These are phyloP conservation scores for Reinhardtius hippoglossoides DNA, from an alignment of 2,113 vertebrate species.

Conservation along the genomic window DNA sequence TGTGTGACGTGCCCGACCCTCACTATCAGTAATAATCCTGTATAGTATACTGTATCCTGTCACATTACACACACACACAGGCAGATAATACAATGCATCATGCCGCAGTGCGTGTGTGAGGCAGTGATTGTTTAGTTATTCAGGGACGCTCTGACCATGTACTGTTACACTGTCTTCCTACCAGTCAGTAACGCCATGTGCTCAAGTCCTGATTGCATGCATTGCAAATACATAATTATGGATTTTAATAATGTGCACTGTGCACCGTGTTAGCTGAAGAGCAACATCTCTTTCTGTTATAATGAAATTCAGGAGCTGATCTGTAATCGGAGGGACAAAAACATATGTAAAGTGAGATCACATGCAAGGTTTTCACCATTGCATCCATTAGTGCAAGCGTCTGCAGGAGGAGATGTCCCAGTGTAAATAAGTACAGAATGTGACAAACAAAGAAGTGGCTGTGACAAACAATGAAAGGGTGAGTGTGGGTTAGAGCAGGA, in stretches of 20 bases:
- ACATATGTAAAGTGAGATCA: not conserved
- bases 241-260: too few species aligned
- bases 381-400: not conserved
- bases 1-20: not conserved
- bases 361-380: not conserved
- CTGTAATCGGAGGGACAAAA: not conserved
- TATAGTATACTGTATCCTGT: constrained; percentile 10
- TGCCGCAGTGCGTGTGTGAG: not conserved
- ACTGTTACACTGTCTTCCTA: too few species aligned
- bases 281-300: not conserved
- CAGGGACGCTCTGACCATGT: too few species aligned
- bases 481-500: too few species aligned
- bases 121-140: not conserved
- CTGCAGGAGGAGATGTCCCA: too few species aligned
- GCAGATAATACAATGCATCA: not conserved
- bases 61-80: not conserved
- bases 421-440: too few species aligned
- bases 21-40: constrained; percentile 11
- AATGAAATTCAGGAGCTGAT: not conserved
- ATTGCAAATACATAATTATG: too few species aligned
- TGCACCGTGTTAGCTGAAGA: not conserved
- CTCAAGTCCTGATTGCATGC: too few species aligned
- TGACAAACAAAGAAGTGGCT: too few species aligned
- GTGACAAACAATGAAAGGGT: too few species aligned
- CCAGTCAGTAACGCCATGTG: too few species aligned